Base-by-base conservation (phyloP, 2,113 vertebrate species). In the Pseudorhombus dupliciocellatus region DNA sequence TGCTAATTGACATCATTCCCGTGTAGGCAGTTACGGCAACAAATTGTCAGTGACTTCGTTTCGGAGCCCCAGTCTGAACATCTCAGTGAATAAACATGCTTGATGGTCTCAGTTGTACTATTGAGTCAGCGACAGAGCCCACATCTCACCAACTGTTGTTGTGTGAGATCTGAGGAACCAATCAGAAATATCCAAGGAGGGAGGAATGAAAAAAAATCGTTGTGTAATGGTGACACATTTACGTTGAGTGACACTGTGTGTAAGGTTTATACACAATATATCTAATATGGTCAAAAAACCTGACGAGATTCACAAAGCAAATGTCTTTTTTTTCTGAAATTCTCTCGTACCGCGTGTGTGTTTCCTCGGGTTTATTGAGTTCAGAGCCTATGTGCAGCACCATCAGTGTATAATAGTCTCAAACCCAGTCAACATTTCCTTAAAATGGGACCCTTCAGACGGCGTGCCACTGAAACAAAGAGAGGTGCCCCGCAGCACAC, bases 401-500 rank as follows among this genome's bases (percentile, higher is more conserved):
- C 34, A 18, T 74, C 58, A 62, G 12, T 28, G 63, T 48, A 31
- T 44, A 60, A 69, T 54, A 54, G 42, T 60, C 66, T 66, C 59
- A 8, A 7, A 5, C 30, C 50, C 28, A 0, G 48, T 25, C 24
- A 44, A 11, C 44, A 30, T 70, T 66, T 76, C 73, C 77, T 70
- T 72, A 31, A 73, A 81, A 71, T 56, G 68, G 12, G 51, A n/a
- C 56, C 72, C 65, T 79, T 84, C 75, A 65, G 77, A 82, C 40
- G 61, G 21, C 57, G 31, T 58, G 67, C 61, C 84, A 75, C 70
- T 75, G 80, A 83, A 87, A 83, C 70, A 90, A 83, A 87, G 71
- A 67, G 62, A 77, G 75, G 66, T 69, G 81, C 78, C 84, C 88
- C 61, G 84, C 86, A 87, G 87, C 86, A 79, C 81, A 68, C 77